These are phyloP conservation scores for Aphelocoma californica DNA, from an alignment of 2,797 vertebrate genomes.

Conservation along the genomic window DNA sequence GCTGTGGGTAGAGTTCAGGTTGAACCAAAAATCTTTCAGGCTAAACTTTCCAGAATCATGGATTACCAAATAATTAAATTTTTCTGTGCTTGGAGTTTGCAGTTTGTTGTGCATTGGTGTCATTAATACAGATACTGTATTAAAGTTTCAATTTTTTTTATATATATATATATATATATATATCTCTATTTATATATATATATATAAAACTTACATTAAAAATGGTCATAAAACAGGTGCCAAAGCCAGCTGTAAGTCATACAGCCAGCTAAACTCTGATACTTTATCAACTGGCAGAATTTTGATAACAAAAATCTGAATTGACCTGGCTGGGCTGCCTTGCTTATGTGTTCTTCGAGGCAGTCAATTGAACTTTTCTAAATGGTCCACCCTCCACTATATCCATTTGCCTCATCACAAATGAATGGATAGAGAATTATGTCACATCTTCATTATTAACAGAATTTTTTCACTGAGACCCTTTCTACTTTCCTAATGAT, in stretches of 20 bases:
- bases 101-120: not conserved
- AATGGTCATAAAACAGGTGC: not conserved
- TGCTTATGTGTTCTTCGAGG: not conserved
- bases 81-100: not conserved
- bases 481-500: not conserved
- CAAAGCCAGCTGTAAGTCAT: not conserved
- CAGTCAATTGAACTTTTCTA: not conserved
- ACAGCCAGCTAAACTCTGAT: not conserved
- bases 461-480: not conserved
- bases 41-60: not conserved
- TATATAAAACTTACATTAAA: not conserved
- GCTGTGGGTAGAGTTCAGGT: not conserved
- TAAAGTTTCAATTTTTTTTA: not conserved
- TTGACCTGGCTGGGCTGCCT: not conserved
- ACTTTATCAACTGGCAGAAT: not conserved
- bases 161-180: no score
- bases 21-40: not conserved
- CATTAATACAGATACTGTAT: not conserved
- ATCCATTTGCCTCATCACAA: not conserved
- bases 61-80: not conserved
- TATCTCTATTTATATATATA: no score
- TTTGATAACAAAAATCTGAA: not conserved
- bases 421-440: not conserved
- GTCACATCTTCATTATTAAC: not conserved
- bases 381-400: not conserved